Percentiles rank a stretch among this genome's conserved stretches.
Evolutionary conservation across 2,797 vertebrate species (phyloP).

Genomic region (Xiphophorus birchmanni): DNA sequence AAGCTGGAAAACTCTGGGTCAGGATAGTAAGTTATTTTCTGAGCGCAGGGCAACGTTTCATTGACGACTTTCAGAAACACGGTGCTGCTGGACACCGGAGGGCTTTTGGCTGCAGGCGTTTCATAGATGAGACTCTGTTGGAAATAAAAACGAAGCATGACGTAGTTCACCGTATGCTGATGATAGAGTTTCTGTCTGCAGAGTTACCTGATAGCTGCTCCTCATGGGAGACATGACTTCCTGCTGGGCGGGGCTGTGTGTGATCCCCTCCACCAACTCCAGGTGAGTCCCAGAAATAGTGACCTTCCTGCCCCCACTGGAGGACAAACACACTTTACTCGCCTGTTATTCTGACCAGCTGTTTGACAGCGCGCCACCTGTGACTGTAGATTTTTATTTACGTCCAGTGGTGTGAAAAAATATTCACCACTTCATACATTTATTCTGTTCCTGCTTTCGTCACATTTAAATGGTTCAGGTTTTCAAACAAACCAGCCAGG

Average conservation of each 20-base stretch:
- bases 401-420: too few species aligned
- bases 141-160: neutral
- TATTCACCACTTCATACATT: neutral
- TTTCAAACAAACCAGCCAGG: neutral
- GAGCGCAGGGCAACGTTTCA: slow-evolving; percentile 71
- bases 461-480: neutral
- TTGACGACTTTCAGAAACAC: slow-evolving; percentile 82
- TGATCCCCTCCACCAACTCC: slow-evolving; percentile 83
- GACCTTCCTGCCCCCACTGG: slow-evolving; percentile 86
- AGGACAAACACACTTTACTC: neutral
- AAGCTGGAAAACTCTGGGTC: slow-evolving; percentile 88
- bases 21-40: slow-evolving; percentile 77
- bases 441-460: neutral
- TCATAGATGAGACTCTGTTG: slow-evolving; percentile 59
- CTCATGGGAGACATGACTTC: neutral
- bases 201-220: slow-evolving; percentile 28
- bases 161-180: neutral
- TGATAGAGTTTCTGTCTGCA: neutral
- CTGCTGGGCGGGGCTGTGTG: slow-evolving; percentile 24
- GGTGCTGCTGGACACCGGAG: rapidly evolving
- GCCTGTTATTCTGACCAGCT: neutral
- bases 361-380: neutral
- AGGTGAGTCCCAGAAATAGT: slow-evolving; percentile 81
- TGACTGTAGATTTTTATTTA: too few species aligned
- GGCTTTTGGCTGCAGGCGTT: slow-evolving; percentile 2